Conservation (phyloP, 2,797 vertebrate species). For the Malacoraja senta region DNA sequence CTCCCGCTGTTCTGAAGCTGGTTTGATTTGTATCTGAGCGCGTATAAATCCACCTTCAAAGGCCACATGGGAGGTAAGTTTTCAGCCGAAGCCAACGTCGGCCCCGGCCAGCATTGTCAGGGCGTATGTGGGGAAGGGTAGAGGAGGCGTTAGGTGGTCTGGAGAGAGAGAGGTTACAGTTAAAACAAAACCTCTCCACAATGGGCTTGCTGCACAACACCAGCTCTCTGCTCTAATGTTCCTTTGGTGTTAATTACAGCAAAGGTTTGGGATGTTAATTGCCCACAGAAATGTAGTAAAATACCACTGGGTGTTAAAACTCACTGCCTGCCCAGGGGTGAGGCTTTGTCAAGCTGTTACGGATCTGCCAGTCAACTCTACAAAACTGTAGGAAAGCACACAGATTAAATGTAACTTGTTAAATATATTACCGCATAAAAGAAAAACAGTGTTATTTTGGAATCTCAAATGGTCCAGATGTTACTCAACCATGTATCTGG, state of each 20-base stretch:
- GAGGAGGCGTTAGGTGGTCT: not conserved
- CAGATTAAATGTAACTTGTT: constrained; percentile 24
- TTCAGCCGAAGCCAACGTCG: constrained; percentile 53
- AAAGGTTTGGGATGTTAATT: constrained; percentile 56
- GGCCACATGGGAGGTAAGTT: constrained; percentile 57
- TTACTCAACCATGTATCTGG: constrained; percentile 27
- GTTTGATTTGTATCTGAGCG: constrained; percentile 61
- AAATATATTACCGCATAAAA: constrained; percentile 5
- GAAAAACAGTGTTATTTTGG: constrained; percentile 9
- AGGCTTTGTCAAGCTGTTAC: not conserved
- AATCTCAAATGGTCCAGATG: constrained; percentile 2
- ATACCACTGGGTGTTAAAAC: constrained; percentile 54
- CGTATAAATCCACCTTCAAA: constrained; percentile 72
- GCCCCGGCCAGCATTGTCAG: constrained; percentile 54
- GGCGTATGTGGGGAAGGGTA: constrained; percentile 19
- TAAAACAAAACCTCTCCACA: constrained; percentile 42
- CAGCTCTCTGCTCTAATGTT: constrained; percentile 50
- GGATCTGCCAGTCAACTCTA: not conserved
- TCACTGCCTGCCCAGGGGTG: constrained; percentile 50
- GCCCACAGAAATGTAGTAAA: constrained; percentile 57
- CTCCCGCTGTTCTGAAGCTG: constrained; percentile 58
- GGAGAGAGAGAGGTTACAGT: not conserved
- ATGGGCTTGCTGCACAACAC: constrained; percentile 54
- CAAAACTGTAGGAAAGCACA: not conserved
- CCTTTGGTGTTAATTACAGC: constrained; percentile 58